These are phyloP conservation scores for Adelognathus sp. DNA, from an alignment of 2,888 invertebrate genomes.

Conservation along the genomic window DNA sequence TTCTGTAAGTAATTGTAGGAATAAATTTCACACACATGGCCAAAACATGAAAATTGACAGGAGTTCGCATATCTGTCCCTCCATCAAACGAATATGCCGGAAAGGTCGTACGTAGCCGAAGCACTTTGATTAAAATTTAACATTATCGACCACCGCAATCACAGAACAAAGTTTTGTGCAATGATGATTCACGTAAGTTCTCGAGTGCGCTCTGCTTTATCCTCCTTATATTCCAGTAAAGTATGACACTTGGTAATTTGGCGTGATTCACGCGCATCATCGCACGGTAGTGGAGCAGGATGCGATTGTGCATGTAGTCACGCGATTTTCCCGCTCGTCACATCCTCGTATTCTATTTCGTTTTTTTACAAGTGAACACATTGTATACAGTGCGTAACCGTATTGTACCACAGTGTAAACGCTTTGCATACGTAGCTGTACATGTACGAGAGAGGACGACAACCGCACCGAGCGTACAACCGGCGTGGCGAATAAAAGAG, in stretches of 20 bases:
- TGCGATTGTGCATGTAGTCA: slow-evolving; percentile 4
- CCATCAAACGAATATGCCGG: too few relatives aligned
- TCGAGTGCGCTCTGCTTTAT: too few relatives aligned
- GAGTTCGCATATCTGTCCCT: too few relatives aligned
- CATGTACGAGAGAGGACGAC: slow-evolving; percentile 1
- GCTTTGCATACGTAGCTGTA: slow-evolving; percentile 8
- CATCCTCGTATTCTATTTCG: slow-evolving; percentile 3
- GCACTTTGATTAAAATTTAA: too few relatives aligned
- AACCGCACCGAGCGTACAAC: slow-evolving; percentile 35
- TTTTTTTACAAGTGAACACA: neutral
- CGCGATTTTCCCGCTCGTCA: slow-evolving; percentile 13
- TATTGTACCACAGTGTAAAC: neutral
- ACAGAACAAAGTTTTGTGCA: too few relatives aligned
- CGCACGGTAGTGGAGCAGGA: slow-evolving; percentile 5
- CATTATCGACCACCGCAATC: too few relatives aligned
- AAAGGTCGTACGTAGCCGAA: too few relatives aligned
- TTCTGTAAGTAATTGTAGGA: too few relatives aligned
- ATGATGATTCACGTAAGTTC: too few relatives aligned
- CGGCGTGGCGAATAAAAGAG: slow-evolving; percentile 52
- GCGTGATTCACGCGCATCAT: slow-evolving; percentile 40
- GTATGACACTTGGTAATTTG: slow-evolving; percentile 13
- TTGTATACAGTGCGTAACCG: neutral
- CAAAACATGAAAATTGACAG: too few relatives aligned
- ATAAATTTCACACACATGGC: too few relatives aligned
- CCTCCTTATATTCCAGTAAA: slow-evolving; percentile 18